phyloP scores from a whole-genome alignment of 2,888 invertebrate species.

The Cosmia trapezina region DNA sequence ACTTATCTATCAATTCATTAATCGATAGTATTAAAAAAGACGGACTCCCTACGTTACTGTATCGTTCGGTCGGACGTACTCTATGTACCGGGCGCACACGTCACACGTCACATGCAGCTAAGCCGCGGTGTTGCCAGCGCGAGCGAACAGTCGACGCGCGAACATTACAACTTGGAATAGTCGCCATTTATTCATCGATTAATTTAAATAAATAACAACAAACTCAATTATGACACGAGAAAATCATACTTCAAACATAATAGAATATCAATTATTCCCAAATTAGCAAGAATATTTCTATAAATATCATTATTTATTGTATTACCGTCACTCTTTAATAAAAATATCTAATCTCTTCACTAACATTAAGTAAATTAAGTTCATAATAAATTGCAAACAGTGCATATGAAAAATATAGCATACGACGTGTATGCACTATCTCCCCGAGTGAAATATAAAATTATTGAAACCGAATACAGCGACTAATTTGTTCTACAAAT shows the following conservation, averaged over 20 bases:
- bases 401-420: slow-evolving; percentile 73
- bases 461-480: slow-evolving; percentile 62
- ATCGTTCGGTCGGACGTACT: slow-evolving; percentile 77
- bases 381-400: slow-evolving; percentile 85
- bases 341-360: slow-evolving; percentile 89
- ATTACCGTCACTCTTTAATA: slow-evolving; percentile 89
- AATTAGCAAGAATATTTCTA: slow-evolving; percentile 85
- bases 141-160: slow-evolving; percentile 52
- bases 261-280: slow-evolving; percentile 86
- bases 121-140: slow-evolving; percentile 49
- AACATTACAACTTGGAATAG: slow-evolving; percentile 72
- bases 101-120: slow-evolving; percentile 36
- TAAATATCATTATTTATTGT: slow-evolving; percentile 87
- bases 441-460: slow-evolving; percentile 61
- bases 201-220: slow-evolving; percentile 88
- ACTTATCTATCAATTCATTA: slow-evolving; percentile 89
- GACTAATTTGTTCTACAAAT: slow-evolving; percentile 70
- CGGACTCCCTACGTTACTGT: slow-evolving; percentile 74
- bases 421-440: slow-evolving; percentile 66
- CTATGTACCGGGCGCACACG: slow-evolving; percentile 35
- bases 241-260: slow-evolving; percentile 85
- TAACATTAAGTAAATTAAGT: slow-evolving; percentile 87
- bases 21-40: slow-evolving; percentile 87
- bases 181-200: slow-evolving; percentile 83
- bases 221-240: slow-evolving; percentile 88